Evolutionary conservation across 2,888 invertebrate species (phyloP).

Genomic region (Periphyllus acericola): DNA sequence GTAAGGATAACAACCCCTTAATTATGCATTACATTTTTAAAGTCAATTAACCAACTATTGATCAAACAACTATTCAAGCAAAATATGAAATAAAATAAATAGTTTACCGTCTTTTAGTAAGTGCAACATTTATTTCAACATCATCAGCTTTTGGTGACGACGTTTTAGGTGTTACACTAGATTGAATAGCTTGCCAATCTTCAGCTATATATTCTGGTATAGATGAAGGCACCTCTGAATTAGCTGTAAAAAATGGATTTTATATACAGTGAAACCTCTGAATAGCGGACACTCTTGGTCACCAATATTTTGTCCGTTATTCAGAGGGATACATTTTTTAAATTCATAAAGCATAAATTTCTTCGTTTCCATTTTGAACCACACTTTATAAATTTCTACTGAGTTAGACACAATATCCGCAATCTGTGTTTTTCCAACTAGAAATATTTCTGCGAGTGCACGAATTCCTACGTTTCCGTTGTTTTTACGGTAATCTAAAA

Average conservation of each 20-base stretch:
- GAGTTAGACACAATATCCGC: too few species aligned
- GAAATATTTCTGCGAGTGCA: too few species aligned
- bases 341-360: too few species aligned
- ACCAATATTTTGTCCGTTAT: too few species aligned
- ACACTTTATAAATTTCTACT: too few species aligned
- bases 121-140: too few species aligned
- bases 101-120: conserved; percentile 35
- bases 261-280: background rate
- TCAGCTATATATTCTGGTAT: conserved; percentile 50
- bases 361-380: too few species aligned
- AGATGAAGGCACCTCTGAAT: conserved; percentile 22
- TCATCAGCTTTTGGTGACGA: conserved; percentile 22
- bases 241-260: background rate
- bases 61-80: conserved; percentile 49
- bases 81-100: background rate
- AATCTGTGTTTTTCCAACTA: too few species aligned
- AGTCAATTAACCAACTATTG: conserved; percentile 48
- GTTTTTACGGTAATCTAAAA: too few species aligned
- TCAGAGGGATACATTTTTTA: too few species aligned
- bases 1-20: conserved; percentile 59
- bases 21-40: conserved; percentile 39
- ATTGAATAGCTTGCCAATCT: conserved; percentile 46
- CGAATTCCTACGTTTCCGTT: too few species aligned
- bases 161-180: background rate
- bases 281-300: too few species aligned